Conservation (phyloP, 2,113 vertebrate genomes). For the Felis catus region DNA sequence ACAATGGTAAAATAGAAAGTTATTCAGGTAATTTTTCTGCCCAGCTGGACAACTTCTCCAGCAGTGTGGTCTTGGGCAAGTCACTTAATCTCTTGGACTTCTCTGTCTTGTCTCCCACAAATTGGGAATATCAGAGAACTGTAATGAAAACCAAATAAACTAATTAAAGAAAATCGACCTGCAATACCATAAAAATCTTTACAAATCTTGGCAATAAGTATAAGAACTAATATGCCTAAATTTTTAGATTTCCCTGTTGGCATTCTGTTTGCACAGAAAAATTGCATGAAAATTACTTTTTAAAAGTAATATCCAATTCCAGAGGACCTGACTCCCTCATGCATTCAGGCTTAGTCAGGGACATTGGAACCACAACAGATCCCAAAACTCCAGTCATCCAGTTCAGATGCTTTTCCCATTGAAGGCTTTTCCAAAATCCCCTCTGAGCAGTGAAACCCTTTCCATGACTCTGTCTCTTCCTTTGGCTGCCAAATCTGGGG, state of each 20-base stretch:
- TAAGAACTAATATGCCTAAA: background rate
- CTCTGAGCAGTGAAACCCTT: background rate
- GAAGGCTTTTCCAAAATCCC: background rate
- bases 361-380: background rate
- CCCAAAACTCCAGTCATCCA: background rate
- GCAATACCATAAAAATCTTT: background rate
- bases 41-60: background rate
- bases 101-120: background rate
- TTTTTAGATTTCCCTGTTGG: background rate
- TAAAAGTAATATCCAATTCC: background rate
- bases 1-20: background rate
- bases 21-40: background rate
- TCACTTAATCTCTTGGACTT: background rate
- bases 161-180: background rate
- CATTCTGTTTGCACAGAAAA: background rate
- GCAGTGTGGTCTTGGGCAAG: background rate
- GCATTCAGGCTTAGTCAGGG: background rate
- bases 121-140: background rate
- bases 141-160: background rate
- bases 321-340: background rate
- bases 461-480: background rate
- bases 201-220: background rate
- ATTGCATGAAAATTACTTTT: slow-evolving; percentile 3
- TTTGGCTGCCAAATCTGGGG: background rate
- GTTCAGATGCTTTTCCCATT: background rate